Evolutionary conservation across 2,797 vertebrate genomes (phyloP), one percentile per base, ranked within the genome.

Genomic region (Coluber constrictor): DNA sequence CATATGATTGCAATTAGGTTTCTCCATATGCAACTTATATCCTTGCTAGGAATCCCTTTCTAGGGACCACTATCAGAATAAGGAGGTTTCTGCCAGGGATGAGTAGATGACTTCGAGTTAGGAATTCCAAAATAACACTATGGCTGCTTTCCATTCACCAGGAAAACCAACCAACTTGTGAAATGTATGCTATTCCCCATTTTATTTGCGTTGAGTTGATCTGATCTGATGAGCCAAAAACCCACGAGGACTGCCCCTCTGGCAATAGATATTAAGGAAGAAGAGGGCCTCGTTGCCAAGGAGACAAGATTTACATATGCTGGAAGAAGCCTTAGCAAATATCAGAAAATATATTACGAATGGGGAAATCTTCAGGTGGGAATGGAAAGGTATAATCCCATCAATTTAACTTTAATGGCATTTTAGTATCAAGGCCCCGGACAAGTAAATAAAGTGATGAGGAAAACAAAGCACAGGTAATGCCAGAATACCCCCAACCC

Each of bases 401-500:
- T 88, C 87, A 87, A 37, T 32, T 90, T 60, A 8, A 23, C n/a
- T 61, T 88, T 51, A 25, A 47, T 55, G 63, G 63, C 54, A 16
- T 29, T 93, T 93, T 32, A 91, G 43, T 70, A 61, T 15, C 10
- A 43, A 91, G 63, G 86, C 43, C 43, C 86, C 37, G 15, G n/a
- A 91, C 86, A 93, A 63, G 23, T n/a, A 88, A 88, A 93, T 88
- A 55, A 88, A 23, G 54, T 59, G 29, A 60, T 55, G 86, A 61
- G 90, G 86, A 88, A 91, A 90, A 37, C 32, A 61, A 66, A 55
- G 54, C 13, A 70, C 20, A 47, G 15, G 37, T 16, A 56, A 60
- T 87, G 90, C 86, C 92, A 91, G 79, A 91, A 93, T 88, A 27
- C 86, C 60, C 63, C 86, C 90, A 90, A 87, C 70, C 29, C 6